These are phyloP conservation scores for Cyaniris semiargus DNA, from an alignment of 2,888 invertebrate species.

Conservation along the genomic window DNA sequence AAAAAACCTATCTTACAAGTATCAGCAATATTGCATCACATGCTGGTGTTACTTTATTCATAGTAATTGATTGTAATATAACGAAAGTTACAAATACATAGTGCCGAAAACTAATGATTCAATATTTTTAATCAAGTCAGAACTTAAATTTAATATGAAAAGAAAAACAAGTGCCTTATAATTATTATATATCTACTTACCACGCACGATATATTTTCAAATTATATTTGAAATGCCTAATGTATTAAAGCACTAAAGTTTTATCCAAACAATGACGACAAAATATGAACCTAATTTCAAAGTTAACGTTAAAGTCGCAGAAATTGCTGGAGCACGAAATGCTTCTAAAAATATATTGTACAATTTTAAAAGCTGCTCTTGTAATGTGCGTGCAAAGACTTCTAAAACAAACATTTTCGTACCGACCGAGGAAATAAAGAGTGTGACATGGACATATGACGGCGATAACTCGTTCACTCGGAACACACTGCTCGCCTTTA, in stretches of 20 bases:
- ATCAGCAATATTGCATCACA: not conserved
- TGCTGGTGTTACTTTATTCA: not conserved
- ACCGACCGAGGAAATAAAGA: conserved; percentile 65
- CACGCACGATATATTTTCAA: no score
- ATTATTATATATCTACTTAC: no score
- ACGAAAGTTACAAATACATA: no score
- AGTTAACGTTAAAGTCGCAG: conserved; percentile 14
- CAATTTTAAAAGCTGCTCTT: conserved; percentile 45
- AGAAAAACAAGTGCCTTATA: no score
- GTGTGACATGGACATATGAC: conserved; percentile 72
- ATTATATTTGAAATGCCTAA: not conserved
- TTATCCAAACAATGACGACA: conserved; percentile 17
- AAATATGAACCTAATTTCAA: conserved; percentile 12
- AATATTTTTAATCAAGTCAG: not conserved
- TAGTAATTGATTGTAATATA: no score
- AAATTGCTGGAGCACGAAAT: conserved; percentile 14
- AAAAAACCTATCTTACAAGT: not conserved
- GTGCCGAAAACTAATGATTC: no score
- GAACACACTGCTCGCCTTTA: conserved; percentile 46
- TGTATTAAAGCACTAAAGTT: not conserved
- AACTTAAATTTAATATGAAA: no score
- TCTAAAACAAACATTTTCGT: conserved; percentile 66
- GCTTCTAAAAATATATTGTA: conserved; percentile 24
- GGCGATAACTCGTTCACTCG: conserved; percentile 66
- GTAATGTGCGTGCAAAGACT: conserved; percentile 62